phyloP scores from a whole-genome alignment of 2,113 vertebrate species.

The Cinclus mexicanus region DNA sequence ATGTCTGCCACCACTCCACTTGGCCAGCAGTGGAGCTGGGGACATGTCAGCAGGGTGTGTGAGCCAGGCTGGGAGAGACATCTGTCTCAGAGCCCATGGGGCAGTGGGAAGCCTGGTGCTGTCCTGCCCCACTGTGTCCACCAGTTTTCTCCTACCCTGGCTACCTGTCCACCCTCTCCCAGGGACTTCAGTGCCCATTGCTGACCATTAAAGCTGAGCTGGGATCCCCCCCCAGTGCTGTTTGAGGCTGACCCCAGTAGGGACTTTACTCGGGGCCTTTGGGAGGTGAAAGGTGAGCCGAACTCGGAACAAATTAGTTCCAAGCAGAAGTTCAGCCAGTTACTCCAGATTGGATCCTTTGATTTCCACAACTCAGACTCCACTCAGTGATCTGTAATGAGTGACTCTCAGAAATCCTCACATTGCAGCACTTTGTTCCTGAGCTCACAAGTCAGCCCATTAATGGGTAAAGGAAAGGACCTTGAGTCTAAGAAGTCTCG shows the following conservation, averaged over 20 bases:
- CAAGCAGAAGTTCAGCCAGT: slow-evolving; percentile 76
- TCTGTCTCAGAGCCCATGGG: background rate
- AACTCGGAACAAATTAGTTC: slow-evolving; percentile 75
- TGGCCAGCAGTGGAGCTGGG: background rate
- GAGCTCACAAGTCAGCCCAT: slow-evolving; percentile 76
- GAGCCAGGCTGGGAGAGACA: background rate
- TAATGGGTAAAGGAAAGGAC: slow-evolving; percentile 78
- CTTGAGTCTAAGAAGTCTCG: slow-evolving; percentile 74
- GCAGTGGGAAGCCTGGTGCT: background rate
- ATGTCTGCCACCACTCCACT: background rate
- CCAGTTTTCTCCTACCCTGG: background rate
- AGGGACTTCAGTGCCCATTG: background rate
- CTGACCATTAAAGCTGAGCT: slow-evolving; percentile 20
- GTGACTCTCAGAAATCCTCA: slow-evolving; percentile 78
- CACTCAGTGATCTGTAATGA: slow-evolving; percentile 76
- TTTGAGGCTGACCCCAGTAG: slow-evolving; percentile 59
- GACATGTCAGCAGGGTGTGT: background rate
- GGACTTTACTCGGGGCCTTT: slow-evolving; percentile 61
- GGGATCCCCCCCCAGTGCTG: slow-evolving; percentile 34
- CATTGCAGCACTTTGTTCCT: slow-evolving; percentile 76
- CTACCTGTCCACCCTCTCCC: background rate
- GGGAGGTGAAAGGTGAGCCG: slow-evolving; percentile 70
- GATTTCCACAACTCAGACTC: slow-evolving; percentile 74
- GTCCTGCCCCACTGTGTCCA: background rate
- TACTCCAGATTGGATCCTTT: slow-evolving; percentile 77